Conservation (phyloP, 2,888 invertebrate genomes). For the Eupithecia dodoneata region DNA sequence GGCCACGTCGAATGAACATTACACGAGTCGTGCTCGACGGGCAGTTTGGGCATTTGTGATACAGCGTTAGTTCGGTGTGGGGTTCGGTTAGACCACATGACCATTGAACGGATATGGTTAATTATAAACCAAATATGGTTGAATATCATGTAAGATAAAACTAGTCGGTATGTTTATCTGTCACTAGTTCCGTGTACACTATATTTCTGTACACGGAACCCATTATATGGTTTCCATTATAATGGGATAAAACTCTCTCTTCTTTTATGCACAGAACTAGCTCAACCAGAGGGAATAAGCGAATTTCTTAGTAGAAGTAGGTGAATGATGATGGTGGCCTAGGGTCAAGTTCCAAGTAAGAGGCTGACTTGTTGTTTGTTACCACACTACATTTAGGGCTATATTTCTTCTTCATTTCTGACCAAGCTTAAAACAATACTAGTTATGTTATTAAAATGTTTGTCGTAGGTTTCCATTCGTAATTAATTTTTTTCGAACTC, state of each 20-base stretch:
- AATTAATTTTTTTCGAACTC: background rate
- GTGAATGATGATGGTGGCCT: background rate
- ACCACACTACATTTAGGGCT: too few species aligned
- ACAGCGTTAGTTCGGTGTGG: constrained; percentile 32
- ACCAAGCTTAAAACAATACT: background rate
- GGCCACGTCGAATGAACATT: constrained; percentile 41
- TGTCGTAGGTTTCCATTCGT: background rate
- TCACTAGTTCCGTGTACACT: too few species aligned
- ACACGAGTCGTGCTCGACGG: constrained; percentile 30
- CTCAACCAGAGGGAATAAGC: background rate
- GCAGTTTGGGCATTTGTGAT: constrained; percentile 28
- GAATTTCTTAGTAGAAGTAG: background rate
- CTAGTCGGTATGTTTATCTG: too few species aligned
- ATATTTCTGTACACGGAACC: too few species aligned
- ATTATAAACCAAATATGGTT: background rate
- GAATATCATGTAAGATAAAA: background rate
- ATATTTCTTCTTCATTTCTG: background rate
- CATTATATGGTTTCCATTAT: too few species aligned
- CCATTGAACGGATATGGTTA: background rate
- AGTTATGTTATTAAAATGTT: background rate
- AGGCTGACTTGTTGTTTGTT: too few species aligned
- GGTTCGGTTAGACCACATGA: background rate
- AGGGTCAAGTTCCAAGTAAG: too few species aligned
- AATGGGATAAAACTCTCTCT: too few species aligned
- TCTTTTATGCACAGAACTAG: too few species aligned